A percentile compares a stretch with the other conserved stretches of the same genome.
phyloP scores from a whole-genome alignment of 2,797 vertebrate species.

The Cirrhinus mrigala region DNA sequence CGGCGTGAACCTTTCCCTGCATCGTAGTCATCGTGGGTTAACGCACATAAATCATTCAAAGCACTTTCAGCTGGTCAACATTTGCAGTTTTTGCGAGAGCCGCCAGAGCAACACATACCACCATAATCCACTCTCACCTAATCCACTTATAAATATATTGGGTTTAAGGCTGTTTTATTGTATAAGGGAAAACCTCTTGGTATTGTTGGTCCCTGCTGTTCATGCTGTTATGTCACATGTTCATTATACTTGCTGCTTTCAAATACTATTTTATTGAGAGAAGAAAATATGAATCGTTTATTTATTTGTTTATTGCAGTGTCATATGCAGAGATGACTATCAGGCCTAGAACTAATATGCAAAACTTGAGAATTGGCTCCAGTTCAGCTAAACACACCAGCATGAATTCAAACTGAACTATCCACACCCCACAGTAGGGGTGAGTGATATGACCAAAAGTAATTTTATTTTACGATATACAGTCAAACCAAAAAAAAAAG shows the following conservation, averaged over 20 bases:
- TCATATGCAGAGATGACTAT: neutral
- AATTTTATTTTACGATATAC: too few relatives aligned
- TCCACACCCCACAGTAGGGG: too few relatives aligned
- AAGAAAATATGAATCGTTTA: neutral
- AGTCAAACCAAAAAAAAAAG: too few relatives aligned
- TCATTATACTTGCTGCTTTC: neutral
- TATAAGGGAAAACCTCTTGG: slow-evolving; percentile 35
- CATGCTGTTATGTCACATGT: neutral
- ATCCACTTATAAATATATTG: slow-evolving; percentile 72
- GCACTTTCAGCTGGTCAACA: slow-evolving; percentile 60
- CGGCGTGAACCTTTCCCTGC: neutral
- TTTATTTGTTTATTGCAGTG: too few relatives aligned
- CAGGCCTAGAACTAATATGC: neutral
- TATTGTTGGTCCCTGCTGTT: slow-evolving; percentile 10
- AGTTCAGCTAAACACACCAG: neutral
- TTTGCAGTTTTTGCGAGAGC: slow-evolving; percentile 60
- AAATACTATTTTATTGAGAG: neutral
- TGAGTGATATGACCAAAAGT: too few relatives aligned
- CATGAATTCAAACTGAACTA: neutral
- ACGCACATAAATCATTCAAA: slow-evolving; percentile 54
- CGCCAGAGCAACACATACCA: slow-evolving; percentile 55
- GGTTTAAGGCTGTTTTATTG: slow-evolving; percentile 64
- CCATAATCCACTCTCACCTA: slow-evolving; percentile 72
- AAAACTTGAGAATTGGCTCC: neutral
- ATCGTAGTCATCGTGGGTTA: slow-evolving; percentile 24